Percentiles rank a stretch among this genome's conserved stretches.
phyloP scores from a whole-genome alignment of 2,113 vertebrate species.

The Rattus rattus region DNA sequence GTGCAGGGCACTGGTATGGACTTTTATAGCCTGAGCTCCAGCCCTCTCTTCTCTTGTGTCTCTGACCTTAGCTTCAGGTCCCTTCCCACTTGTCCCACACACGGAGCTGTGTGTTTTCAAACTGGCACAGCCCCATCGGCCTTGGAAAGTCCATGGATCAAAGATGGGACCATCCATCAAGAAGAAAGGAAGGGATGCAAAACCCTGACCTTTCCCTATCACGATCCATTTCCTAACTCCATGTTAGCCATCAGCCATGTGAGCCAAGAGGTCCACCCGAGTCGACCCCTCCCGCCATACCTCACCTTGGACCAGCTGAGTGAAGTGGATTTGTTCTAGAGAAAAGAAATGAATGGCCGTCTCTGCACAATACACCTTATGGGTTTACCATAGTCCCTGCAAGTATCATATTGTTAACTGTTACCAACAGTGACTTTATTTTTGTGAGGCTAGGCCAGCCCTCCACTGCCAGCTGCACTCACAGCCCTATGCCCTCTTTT shows the following conservation, averaged over 20 bases:
- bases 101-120: not conserved
- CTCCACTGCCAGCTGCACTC: not conserved
- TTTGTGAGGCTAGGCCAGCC: too few species aligned
- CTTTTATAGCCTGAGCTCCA: constrained; percentile 31
- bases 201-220: constrained; percentile 38
- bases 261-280: fast-evolving
- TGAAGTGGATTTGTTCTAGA: not conserved
- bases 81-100: not conserved
- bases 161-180: constrained; percentile 79
- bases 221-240: not conserved
- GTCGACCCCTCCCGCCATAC: not conserved
- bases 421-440: not conserved
- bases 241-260: not conserved
- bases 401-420: not conserved
- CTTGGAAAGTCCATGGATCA: constrained; percentile 58
- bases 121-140: constrained; percentile 71
- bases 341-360: not conserved
- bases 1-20: fast-evolving
- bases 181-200: constrained; percentile 81
- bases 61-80: not conserved
- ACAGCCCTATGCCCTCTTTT: not conserved
- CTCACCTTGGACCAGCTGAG: not conserved
- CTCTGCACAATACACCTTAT: not conserved
- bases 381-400: not conserved
- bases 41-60: not conserved